Base-by-base conservation (phyloP, 1,140 invertebrate species). In the Diorhabda elongata region DNA sequence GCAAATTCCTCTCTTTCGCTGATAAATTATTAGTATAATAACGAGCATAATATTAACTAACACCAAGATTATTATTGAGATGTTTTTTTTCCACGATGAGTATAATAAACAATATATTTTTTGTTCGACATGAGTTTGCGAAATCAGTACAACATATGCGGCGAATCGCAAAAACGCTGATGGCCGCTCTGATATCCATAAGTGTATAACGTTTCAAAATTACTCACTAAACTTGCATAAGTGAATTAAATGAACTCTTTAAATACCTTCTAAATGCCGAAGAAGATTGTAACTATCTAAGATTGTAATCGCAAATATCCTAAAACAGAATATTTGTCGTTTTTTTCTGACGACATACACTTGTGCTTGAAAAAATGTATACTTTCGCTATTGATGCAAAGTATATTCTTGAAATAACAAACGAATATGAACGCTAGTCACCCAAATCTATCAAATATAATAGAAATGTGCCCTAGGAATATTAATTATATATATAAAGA, bases 151-250 rank as follows among this genome's bases (percentile, higher is more conserved):
- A 26, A 26, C 26, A 26, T 26, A 52, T 8, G 47, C 47, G 47
- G 47, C 47, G 6, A 52, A 52, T 8, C 4, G n/a, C 47, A 52
- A 52, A 52, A 52, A 52, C 47, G 47, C 47, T 52, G n/a, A 52
- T 52, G 47, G 6, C 47, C 47, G 6, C 47, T 8, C n/a, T n/a
- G 47, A 52, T 52, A n/a, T n/a, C 47, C 47, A 52, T 52, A 52
- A 52, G 47, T 52, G 47, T 52, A 8, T 52, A 52, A 52, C n/a
- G 47, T 52, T 52, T 52, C 47, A 52, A 52, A 52, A 52, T 52
- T 52, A 52, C 47, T 52, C 0, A 52, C 47, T n/a, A 52, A 52
- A 52, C 47, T 26, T 26, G n/a, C 47, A 52, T 52, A 52, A 52
- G n/a, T 52, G 2, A 52, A 52, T 52, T 52, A 52, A 52, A 6